Percentiles rank a stretch among this genome's conserved stretches.
Conservation (phyloP, 2,797 vertebrate genomes). For the Dryobates pubescens region DNA sequence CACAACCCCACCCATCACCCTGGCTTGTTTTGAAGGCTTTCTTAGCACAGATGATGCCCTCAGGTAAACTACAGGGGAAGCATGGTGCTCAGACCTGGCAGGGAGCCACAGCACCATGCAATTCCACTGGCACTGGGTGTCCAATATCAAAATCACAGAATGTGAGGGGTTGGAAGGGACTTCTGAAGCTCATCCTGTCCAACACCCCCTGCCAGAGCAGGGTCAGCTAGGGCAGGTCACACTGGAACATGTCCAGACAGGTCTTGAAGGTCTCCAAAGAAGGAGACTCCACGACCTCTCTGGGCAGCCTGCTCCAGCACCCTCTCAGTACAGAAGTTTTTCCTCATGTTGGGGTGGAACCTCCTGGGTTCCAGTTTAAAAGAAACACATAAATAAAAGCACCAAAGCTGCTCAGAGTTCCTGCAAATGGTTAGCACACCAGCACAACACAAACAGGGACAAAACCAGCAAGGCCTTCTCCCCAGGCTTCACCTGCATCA, state of each 20-base stretch:
- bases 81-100: background rate
- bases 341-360: too few species aligned
- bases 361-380: too few species aligned
- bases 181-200: too few species aligned
- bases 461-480: background rate
- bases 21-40: background rate
- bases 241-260: too few species aligned
- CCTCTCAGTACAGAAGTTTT: too few species aligned
- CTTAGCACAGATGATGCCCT: background rate
- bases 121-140: background rate
- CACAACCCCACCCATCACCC: background rate
- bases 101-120: background rate
- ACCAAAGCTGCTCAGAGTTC: background rate
- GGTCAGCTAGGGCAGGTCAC: too few species aligned
- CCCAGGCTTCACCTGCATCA: background rate
- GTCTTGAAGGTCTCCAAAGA: too few species aligned
- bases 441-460: background rate
- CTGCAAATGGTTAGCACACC: background rate
- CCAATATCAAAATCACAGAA: background rate
- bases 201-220: too few species aligned
- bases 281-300: too few species aligned
- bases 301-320: too few species aligned
- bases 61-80: background rate
- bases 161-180: too few species aligned
- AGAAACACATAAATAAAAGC: background rate